phyloP scores from a whole-genome alignment of 1,140 invertebrate genomes.

The Orius insidiosus region DNA sequence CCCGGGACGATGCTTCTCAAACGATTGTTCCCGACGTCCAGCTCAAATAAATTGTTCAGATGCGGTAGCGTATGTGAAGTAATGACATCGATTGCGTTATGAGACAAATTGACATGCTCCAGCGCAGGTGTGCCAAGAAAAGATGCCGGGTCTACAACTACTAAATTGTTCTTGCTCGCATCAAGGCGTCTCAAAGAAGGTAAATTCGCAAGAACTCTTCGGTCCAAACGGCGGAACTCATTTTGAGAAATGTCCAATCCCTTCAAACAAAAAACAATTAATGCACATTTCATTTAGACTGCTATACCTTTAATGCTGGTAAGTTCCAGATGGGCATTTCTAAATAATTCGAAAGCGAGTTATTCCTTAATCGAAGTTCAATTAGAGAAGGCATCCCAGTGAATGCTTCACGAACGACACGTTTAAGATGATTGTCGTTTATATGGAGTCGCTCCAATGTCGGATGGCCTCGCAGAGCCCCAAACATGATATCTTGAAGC shows the following conservation, averaged over 20 bases:
- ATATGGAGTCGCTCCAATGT: slow-evolving; percentile 62
- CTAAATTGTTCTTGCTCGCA: slow-evolving; percentile 57
- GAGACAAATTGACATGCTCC: slow-evolving; percentile 35
- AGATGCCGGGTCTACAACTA: slow-evolving; percentile 46
- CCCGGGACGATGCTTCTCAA: slow-evolving; percentile 42
- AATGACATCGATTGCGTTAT: slow-evolving; percentile 22
- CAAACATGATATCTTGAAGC: slow-evolving; percentile 53
- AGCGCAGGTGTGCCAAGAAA: slow-evolving; percentile 52
- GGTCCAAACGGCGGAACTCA: slow-evolving; percentile 49
- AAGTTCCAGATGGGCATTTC: slow-evolving; percentile 61
- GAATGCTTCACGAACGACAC: slow-evolving; percentile 57
- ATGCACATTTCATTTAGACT: no score
- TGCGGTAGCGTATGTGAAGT: slow-evolving; percentile 42
- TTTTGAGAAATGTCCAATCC: slow-evolving; percentile 63
- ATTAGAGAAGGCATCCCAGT: slow-evolving; percentile 61
- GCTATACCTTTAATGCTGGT: slow-evolving; percentile 54
- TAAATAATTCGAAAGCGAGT: slow-evolving; percentile 41
- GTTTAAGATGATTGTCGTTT: slow-evolving; percentile 54
- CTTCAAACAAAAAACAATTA: no score
- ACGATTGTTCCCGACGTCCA: slow-evolving; percentile 60
- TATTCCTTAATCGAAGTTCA: slow-evolving; percentile 60
- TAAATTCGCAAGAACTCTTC: slow-evolving; percentile 49
- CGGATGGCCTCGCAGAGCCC: slow-evolving; percentile 53
- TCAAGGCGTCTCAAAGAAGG: slow-evolving; percentile 58
- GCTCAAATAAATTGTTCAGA: slow-evolving; percentile 51